Base-by-base conservation (phyloP, 2,888 invertebrate genomes). In the Lasioglossum vierecki region DNA sequence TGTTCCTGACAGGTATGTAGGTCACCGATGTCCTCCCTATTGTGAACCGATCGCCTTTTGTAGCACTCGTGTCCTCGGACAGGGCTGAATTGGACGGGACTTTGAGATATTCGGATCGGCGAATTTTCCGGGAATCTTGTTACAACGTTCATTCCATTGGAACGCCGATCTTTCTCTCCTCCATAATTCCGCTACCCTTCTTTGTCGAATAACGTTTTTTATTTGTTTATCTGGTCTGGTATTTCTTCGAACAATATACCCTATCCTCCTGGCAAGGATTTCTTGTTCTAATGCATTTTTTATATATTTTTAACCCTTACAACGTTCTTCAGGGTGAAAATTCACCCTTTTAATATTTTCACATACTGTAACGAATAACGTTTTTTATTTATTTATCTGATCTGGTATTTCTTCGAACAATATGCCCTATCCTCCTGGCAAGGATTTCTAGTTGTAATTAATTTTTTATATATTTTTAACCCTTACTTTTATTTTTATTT, bases 1-100 rank as follows among this genome's bases (percentile, higher is more conserved):
- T 70, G 77, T 53, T 70, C n/a, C 77, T 53, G 26, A 26, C 49
- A 49, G n/a, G 26, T 70, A 77, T 77, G 26, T 77, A 53, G 77
- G 77, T 77, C 77, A 70, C 44, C 60, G 76, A 63, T 63, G 76
- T 63, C 26, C 63, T 53, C 22, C 39, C 53, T n/a, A 46, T 22
- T 66, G 35, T 46, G 44, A 63, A 76, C 22, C 76, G 60, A 66
- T 66, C 76, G 63, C 8, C 39, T 70, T 81, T 63, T 71, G 73
- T 73, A 49, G 30, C 35, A 35, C 49, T 49, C 73, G 30, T 35
- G 49, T 73, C 30, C 73, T 35, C 41, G 70, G 41, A 70, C 70
- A n/a, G 39, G 39, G 35, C 35, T 26, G 79, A 80, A 80, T 60
- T 46, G 80, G 70, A 71, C 53, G n/a, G 30, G 49, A 66, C n/a